Conservation (phyloP, 2,797 vertebrate genomes). For the Bothrops alternatus region DNA sequence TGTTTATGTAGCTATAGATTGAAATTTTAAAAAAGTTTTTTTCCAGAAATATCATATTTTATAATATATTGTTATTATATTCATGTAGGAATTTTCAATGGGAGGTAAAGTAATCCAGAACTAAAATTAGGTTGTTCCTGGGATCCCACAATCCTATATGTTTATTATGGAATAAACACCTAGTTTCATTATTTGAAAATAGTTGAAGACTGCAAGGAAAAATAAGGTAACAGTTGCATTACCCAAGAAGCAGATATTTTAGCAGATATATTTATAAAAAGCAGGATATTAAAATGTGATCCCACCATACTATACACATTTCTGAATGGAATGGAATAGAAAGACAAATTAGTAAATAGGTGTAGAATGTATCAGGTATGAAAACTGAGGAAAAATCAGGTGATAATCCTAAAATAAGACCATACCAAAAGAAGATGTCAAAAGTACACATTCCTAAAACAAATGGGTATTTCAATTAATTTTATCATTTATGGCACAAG, state of each 20-base stretch:
- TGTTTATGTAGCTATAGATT: neutral
- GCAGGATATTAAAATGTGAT: neutral
- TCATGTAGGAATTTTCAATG: neutral
- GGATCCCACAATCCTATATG: neutral
- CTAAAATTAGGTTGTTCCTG: neutral
- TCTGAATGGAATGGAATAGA: neutral
- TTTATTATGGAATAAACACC: neutral
- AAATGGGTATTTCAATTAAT: neutral
- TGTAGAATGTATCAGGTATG: neutral
- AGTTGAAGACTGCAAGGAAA: neutral
- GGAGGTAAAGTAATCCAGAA: neutral
- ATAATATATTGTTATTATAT: neutral
- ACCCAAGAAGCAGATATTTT: slow-evolving; percentile 1
- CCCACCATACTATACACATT: fast-evolving
- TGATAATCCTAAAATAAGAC: neutral
- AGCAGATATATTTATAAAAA: neutral
- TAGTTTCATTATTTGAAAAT: neutral
- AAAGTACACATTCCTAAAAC: neutral
- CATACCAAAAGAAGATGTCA: neutral
- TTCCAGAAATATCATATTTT: neutral
- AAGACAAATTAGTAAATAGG: neutral
- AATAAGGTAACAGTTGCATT: neutral
- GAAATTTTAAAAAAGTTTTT: neutral
- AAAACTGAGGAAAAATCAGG: neutral
- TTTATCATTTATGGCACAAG: neutral